Percentiles rank a stretch among this genome's conserved stretches.
These are phyloP conservation scores for Monomorium pharaonis DNA, from an alignment of 1,140 invertebrate species.

Conservation along the genomic window DNA sequence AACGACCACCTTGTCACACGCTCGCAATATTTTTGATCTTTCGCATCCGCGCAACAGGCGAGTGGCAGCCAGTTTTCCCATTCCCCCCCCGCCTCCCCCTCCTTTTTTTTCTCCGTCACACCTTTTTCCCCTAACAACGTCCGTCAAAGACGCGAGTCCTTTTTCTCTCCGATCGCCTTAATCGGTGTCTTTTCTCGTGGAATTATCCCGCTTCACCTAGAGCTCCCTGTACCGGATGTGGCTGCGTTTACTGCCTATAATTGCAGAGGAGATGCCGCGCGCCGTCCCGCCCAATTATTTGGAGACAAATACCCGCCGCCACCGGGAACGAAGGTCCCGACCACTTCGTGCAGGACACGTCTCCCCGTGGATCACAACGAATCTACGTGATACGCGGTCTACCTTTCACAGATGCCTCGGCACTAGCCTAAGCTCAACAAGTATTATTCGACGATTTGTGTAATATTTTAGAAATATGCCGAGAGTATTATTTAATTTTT, in stretches of 20 bases:
- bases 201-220: constrained; percentile 79
- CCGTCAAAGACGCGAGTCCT: constrained; percentile 28
- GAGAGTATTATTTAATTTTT: neutral
- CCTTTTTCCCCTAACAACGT: constrained; percentile 23
- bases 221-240: constrained; percentile 83
- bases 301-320: constrained; percentile 79
- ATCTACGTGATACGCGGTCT: neutral
- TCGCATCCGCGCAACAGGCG: constrained; percentile 4
- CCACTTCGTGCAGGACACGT: neutral
- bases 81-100: neutral
- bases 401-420: neutral
- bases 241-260: constrained; percentile 85
- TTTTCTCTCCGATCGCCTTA: constrained; percentile 63
- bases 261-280: constrained; percentile 82
- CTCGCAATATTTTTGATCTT: constrained; percentile 14
- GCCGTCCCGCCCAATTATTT: constrained; percentile 82
- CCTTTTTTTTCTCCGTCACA: neutral
- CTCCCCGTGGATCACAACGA: neutral
- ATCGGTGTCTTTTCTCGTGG: constrained; percentile 80
- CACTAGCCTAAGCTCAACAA: neutral
- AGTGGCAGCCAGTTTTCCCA: neutral
- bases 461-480: neutral
- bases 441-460: neutral
- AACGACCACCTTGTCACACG: constrained; percentile 21
- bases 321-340: constrained; percentile 32